phyloP scores from a whole-genome alignment of 2,797 vertebrate species.

The Glyptemys insculpta region DNA sequence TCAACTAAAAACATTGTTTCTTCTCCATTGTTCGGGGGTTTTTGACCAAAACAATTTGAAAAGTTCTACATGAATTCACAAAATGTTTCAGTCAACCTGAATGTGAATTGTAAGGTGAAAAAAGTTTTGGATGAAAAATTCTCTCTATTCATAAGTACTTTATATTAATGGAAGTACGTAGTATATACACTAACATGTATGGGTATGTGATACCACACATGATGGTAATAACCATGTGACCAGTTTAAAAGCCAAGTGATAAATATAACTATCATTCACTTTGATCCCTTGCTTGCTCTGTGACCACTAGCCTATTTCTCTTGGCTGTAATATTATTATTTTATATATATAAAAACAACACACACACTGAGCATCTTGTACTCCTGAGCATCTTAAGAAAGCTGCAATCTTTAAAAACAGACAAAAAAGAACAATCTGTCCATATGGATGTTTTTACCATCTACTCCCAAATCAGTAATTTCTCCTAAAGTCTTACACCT shows the following conservation, averaged over 20 bases:
- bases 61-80: too few species aligned
- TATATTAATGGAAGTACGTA: neutral
- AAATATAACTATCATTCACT: neutral
- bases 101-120: too few species aligned
- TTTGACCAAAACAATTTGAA: too few species aligned
- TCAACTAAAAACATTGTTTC: too few species aligned
- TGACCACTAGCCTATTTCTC: neutral
- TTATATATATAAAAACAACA: too few species aligned
- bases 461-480: neutral
- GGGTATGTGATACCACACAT: neutral
- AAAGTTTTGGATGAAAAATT: too few species aligned
- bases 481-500: neutral
- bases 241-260: neutral
- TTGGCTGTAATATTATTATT: too few species aligned
- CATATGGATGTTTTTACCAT: neutral
- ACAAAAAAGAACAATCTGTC: neutral
- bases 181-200: neutral
- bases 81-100: too few species aligned
- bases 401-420: neutral
- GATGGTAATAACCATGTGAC: neutral
- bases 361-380: too few species aligned
- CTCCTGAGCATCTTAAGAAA: neutral
- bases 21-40: too few species aligned
- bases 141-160: too few species aligned
- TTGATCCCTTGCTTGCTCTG: neutral